Evolutionary conservation across 2,888 invertebrate genomes (phyloP).

Genomic region (Clostera curtula): DNA sequence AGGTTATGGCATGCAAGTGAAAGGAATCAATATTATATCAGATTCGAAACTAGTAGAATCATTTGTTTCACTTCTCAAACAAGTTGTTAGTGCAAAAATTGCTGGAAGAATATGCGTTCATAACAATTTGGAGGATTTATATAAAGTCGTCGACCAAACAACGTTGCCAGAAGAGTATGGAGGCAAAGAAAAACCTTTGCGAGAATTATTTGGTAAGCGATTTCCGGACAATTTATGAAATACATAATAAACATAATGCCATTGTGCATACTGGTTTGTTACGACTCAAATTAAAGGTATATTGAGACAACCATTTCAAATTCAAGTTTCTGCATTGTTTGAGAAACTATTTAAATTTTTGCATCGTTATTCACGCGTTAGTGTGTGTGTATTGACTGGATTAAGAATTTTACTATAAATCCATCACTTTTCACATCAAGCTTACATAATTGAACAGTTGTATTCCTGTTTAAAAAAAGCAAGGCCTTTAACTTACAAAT

Average conservation of each 20-base stretch:
- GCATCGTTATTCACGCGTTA: too few relatives aligned
- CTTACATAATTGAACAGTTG: too few relatives aligned
- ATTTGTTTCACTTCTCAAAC: background rate
- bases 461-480: too few relatives aligned
- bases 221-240: background rate
- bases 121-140: background rate
- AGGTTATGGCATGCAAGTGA: conserved; percentile 1
- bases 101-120: background rate
- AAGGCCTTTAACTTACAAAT: too few relatives aligned
- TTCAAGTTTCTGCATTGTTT: too few relatives aligned
- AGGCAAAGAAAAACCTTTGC: background rate
- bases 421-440: too few relatives aligned
- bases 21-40: conserved; percentile 1
- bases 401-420: too few relatives aligned
- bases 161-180: conserved; percentile 1
- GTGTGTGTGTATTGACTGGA: too few relatives aligned
- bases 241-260: background rate
- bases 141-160: background rate
- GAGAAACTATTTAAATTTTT: too few relatives aligned
- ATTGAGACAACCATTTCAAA: too few relatives aligned
- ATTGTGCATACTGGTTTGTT: background rate
- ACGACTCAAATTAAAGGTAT: too few relatives aligned
- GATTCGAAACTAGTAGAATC: conserved; percentile 1
- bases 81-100: conserved; percentile 1
- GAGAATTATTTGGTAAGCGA: background rate